Base-by-base conservation (phyloP, 2,797 vertebrate genomes). In the Pangasius sanitwongsei region DNA sequence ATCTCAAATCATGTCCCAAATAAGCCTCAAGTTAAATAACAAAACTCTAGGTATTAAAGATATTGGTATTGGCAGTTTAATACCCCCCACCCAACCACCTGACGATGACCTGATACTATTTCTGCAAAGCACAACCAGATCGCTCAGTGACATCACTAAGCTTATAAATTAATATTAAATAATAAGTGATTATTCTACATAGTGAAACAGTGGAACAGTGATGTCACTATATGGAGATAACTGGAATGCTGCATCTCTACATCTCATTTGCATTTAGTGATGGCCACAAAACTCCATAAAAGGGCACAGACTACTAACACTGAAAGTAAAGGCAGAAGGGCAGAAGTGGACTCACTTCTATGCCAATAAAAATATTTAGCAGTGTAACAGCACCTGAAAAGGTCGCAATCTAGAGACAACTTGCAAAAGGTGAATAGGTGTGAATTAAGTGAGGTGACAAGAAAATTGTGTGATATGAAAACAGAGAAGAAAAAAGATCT, bases 11-110 rank as follows among this genome's bases (percentile, higher is more conserved):
- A 59, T 81, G 31, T 81, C 53, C 31, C 31, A 59, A 59, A 81
- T 59, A 81, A 59, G 78, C 78, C 78, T 80, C 9, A 11, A 81
- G 53, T 81, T 59, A 59, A 57, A 80, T 80, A 34, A 81, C 34
- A 57, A 57, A 37, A 34, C 78, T 34, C 53, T 44, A 44, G 44
- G 6, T 31, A 80, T 31, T 3, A 55, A 80, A 31, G 77, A 18
- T 53, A 53, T 53, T 53, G 50, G 44, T 44, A 44, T 44, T 55
- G 28, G 48, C 48, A 53, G 18, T 72, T 72, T 25, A 44, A 41
- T 70, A 37, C 31, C 31, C 31, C 16, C 20, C 72, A 25, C 23
- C 50, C 50, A 53, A 9, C 37, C 9, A 72, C 2, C 72, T 28
- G 11, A 48, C 23, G n/a, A 48, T 48, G 28, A 78, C 15, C 48